Evolutionary conservation across 2,113 vertebrate species (phyloP).

Genomic region (Zingel zingel): DNA sequence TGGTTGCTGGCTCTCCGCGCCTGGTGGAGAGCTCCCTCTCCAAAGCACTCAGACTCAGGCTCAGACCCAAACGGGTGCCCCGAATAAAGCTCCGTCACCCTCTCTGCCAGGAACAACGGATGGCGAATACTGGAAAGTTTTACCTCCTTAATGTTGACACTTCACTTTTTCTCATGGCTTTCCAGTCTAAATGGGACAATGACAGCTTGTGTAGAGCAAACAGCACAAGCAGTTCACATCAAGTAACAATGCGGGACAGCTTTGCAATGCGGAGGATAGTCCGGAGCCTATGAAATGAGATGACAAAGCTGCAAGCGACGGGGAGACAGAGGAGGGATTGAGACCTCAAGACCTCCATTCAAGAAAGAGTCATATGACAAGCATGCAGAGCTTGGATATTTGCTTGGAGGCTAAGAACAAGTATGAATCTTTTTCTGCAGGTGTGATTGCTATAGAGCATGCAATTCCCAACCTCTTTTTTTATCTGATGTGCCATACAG

Average conservation of each 20-base stretch:
- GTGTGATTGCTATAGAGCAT: neutral
- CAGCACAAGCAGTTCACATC: slow-evolving; percentile 2
- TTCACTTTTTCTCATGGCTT: slow-evolving; percentile 39
- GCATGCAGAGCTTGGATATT: slow-evolving; percentile 9
- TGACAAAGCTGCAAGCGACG: slow-evolving; percentile 19
- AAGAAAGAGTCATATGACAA: slow-evolving; percentile 8
- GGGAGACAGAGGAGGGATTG: slow-evolving; percentile 1
- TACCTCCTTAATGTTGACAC: slow-evolving; percentile 58
- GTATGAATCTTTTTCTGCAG: slow-evolving; percentile 5
- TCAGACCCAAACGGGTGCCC: slow-evolving; percentile 64
- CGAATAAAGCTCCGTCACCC: slow-evolving; percentile 46
- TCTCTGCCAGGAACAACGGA: slow-evolving; percentile 70
- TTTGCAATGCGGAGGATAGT: slow-evolving; percentile 8
- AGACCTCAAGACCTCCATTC: slow-evolving; percentile 17
- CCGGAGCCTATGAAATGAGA: slow-evolving; percentile 33
- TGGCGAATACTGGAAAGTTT: slow-evolving; percentile 68
- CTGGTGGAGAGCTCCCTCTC: slow-evolving; percentile 34
- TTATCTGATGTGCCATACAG: neutral
- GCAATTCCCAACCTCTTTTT: neutral
- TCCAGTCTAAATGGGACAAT: slow-evolving; percentile 60
- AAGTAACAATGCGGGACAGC: slow-evolving; percentile 21
- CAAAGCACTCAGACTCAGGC: slow-evolving; percentile 48
- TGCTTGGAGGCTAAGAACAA: neutral
- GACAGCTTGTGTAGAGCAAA: slow-evolving; percentile 43
- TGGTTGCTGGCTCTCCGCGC: slow-evolving; percentile 37